A percentile compares a stretch with the other conserved stretches of the same genome.
phyloP scores from a whole-genome alignment of 2,113 vertebrate genomes.

The Myotis brandtii region DNA sequence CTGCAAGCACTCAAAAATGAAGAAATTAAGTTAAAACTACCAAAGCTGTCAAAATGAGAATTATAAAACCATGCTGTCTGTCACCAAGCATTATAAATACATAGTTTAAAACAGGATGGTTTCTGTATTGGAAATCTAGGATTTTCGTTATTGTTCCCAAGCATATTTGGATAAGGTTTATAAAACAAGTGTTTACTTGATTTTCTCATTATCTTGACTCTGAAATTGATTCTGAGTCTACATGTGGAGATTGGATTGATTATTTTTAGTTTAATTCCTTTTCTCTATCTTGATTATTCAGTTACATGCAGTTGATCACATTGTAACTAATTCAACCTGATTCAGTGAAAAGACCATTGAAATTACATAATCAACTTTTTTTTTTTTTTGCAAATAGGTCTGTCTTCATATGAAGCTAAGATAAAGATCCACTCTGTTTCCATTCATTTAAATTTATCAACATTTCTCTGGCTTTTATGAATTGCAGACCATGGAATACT shows the following conservation, averaged over 20 bases:
- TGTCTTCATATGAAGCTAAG: not conserved
- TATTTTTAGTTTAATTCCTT: slow-evolving; percentile 9
- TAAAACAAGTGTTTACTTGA: not conserved
- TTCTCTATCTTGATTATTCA: slow-evolving; percentile 26
- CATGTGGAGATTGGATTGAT: slow-evolving; percentile 23
- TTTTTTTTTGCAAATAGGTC: not conserved
- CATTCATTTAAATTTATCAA: not conserved
- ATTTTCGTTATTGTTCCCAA: not conserved
- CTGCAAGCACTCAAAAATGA: not conserved
- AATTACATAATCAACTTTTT: slow-evolving; percentile 38
- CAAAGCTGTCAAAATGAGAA: not conserved
- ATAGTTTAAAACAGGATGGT: not conserved
- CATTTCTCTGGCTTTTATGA: slow-evolving; percentile 40
- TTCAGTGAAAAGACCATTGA: slow-evolving; percentile 11
- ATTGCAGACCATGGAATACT: not conserved
- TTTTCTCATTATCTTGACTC: slow-evolving; percentile 49
- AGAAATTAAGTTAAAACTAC: not conserved
- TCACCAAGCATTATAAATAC: not conserved
- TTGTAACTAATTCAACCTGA: not conserved
- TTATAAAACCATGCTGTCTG: not conserved
- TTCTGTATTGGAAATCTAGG: not conserved
- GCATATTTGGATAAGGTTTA: slow-evolving; percentile 30
- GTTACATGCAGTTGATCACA: not conserved
- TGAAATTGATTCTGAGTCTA: slow-evolving; percentile 56
- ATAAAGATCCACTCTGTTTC: not conserved